Base-by-base conservation (phyloP, 2,797 vertebrate genomes). In the Diceros bicornis region DNA sequence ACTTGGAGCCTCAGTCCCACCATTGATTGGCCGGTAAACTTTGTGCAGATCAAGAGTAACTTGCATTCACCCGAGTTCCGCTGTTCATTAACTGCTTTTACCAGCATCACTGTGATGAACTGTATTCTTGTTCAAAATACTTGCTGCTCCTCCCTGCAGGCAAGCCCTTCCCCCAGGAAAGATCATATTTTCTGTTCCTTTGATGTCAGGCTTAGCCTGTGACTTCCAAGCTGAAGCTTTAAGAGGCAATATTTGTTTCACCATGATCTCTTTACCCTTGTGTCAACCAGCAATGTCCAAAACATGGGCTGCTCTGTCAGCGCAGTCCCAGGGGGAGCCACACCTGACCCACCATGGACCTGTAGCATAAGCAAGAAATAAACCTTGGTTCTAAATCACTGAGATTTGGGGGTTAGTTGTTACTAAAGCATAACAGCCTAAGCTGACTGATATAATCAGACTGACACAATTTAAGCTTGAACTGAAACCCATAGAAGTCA, bases 121-220 rank as follows among this genome's bases (percentile, higher is more conserved):
- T 75, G 23, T 6, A 34, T 21, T 89, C 74, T 68, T 62, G 34
- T 89, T 94, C 89, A 93, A 94, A 92, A 71, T 37, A 21, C 25
- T 4, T 44, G 2, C 89, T 77, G 52, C 5, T 16, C 55, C 25
- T 84, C 27, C 34, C 68, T 52, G 1, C 8, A 47, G 78, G 77
- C 21, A 93, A 85, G 3, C 27, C 20, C 23, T 17, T 82, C 29
- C 55, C 47, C 44, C 37, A 23, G 18, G 32, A 52, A 5, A 93
- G 2, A 55, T 27, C 34, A 21, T 14, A 37, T 64, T 64, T 91
- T 79, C 23, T 6, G 37, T 25, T 93, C 44, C 34, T 89, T 78
- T 71, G 52, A 50, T n/a, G 37, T 86, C 59, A 87, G 29, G 14
- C 37, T 52, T 17, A 93, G 44, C 9, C 32, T 29, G 32, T 17